These are phyloP conservation scores for Theristus sp. DNA, from an alignment of 2,888 invertebrate genomes.

Conservation along the genomic window DNA sequence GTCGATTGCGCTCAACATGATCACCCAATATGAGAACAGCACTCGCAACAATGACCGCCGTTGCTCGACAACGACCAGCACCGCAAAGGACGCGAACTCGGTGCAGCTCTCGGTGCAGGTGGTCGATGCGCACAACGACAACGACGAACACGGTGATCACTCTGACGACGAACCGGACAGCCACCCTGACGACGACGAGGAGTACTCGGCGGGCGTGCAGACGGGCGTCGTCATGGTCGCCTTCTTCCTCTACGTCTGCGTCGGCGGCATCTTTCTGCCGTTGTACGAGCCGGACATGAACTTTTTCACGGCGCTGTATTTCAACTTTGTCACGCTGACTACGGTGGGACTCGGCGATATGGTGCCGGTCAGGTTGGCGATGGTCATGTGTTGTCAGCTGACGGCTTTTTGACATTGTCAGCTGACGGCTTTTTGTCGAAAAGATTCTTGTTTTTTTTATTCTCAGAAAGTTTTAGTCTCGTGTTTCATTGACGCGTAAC, in stretches of 20 bases:
- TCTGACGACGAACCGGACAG: no score
- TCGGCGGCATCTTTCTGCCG: constrained; percentile 16
- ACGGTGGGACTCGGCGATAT: constrained; percentile 3
- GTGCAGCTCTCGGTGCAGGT: neutral
- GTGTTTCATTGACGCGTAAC: no score
- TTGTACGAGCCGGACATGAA: constrained; percentile 24
- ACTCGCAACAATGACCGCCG: no score
- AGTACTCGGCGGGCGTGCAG: neutral
- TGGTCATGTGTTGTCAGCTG: neutral
- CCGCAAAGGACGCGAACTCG: no score
- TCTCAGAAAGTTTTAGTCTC: neutral
- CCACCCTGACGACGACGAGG: no score
- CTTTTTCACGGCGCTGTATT: constrained; percentile 19
- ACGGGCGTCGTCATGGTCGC: constrained; percentile 9
- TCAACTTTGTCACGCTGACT: constrained; percentile 9
- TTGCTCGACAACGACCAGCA: no score
- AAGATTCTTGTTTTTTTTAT: neutral
- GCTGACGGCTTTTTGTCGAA: neutral
- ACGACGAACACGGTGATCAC: no score
- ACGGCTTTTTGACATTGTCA: neutral
- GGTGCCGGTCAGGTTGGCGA: neutral
- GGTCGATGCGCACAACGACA: neutral
- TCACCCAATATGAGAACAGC: no score
- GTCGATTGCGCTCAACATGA: no score
- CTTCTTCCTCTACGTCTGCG: constrained; percentile 17